phyloP scores from a whole-genome alignment of 1,140 invertebrate genomes.

The Sitobion miscanthi region DNA sequence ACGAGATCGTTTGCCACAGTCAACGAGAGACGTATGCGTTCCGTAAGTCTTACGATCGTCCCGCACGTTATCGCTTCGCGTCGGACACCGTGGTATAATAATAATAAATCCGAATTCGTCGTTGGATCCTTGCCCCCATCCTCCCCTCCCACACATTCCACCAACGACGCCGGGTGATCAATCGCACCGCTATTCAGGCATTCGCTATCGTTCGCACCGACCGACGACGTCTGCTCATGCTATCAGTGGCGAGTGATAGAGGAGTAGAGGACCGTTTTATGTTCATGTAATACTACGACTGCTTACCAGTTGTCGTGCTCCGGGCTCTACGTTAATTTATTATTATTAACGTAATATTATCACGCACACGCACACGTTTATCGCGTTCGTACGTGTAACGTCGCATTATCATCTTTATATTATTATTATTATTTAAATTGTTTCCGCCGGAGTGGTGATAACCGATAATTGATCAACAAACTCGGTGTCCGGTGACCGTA shows the following conservation, averaged over 20 bases:
- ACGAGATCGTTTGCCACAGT: not conserved
- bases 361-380: not conserved
- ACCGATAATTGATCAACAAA: conserved; percentile 14
- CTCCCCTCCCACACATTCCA: too few species aligned
- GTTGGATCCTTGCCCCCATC: not conserved
- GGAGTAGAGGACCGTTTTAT: not conserved
- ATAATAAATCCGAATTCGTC: not conserved
- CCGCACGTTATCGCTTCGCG: not conserved
- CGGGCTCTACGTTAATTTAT: not conserved
- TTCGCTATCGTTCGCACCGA: not conserved
- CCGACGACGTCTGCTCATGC: not conserved
- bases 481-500: not conserved
- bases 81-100: not conserved
- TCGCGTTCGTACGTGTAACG: not conserved
- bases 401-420: not conserved
- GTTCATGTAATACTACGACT: not conserved
- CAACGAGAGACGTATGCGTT: not conserved
- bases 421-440: not conserved
- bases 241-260: not conserved
- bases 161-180: not conserved
- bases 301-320: too few species aligned
- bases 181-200: not conserved
- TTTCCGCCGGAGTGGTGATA: not conserved
- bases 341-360: not conserved
- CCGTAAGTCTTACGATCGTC: not conserved